Conservation (phyloP, 2,888 invertebrate species). For the Eudemis profundana region DNA sequence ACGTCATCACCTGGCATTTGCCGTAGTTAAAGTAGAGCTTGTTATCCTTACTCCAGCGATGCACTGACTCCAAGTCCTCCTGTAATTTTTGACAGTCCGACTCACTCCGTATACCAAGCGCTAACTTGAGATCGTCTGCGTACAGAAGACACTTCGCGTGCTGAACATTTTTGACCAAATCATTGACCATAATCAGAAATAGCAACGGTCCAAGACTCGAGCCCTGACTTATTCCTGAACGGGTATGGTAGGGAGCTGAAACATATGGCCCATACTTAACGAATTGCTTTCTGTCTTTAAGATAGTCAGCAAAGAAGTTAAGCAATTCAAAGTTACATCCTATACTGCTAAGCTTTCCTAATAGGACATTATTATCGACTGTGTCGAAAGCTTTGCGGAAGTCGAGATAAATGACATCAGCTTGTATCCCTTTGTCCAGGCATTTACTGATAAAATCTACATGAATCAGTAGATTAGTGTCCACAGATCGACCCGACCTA, state of each 20-base stretch:
- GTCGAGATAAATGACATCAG: conserved; percentile 12
- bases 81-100: neutral
- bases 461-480: neutral
- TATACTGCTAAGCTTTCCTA: neutral
- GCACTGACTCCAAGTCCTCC: neutral
- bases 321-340: neutral
- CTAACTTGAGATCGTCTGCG: conserved; percentile 28
- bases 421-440: neutral
- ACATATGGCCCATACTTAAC: conserved; percentile 13
- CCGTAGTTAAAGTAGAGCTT: conserved; percentile 16
- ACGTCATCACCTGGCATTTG: neutral
- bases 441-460: neutral
- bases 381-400: conserved; percentile 12
- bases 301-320: conserved; percentile 1
- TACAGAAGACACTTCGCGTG: conserved; percentile 29
- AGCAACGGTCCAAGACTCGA: conserved; percentile 13
- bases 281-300: conserved; percentile 6
- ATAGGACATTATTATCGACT: conserved; percentile 15
- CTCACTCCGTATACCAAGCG: conserved; percentile 4
- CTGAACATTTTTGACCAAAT: conserved; percentile 5
- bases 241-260: neutral
- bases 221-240: conserved; percentile 14
- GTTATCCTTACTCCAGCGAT: conserved; percentile 23
- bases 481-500: neutral
- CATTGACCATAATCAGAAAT: conserved; percentile 3